These are phyloP conservation scores for Dermochelys coriacea DNA, from an alignment of 2,797 vertebrate genomes.

Conservation along the genomic window DNA sequence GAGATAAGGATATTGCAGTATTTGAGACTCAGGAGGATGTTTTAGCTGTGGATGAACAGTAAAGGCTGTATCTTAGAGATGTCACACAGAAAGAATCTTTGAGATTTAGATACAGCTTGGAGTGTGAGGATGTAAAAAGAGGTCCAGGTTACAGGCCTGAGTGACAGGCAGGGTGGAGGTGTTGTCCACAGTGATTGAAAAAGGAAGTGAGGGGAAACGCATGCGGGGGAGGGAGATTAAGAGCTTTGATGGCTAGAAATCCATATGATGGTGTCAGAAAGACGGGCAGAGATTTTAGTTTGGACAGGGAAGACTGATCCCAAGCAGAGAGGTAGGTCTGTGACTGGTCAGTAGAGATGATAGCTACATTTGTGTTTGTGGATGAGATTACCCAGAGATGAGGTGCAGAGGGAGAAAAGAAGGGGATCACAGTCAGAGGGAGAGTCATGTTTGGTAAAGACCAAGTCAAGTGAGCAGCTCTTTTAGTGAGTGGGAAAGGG, in stretches of 20 bases:
- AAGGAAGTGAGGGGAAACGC: neutral
- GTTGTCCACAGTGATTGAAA: neutral
- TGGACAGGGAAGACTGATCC: neutral
- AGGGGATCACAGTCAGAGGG: neutral
- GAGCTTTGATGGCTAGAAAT: neutral
- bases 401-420: neutral
- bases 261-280: neutral
- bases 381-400: neutral
- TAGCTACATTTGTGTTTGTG: neutral
- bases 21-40: slow-evolving; percentile 28
- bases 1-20: slow-evolving; percentile 39
- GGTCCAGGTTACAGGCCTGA: neutral
- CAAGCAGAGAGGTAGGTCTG: neutral
- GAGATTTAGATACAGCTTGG: neutral
- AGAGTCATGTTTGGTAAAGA: neutral
- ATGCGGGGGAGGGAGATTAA: neutral
- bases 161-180: neutral
- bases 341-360: neutral
- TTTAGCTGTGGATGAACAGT: slow-evolving; percentile 45
- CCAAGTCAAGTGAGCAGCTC: neutral
- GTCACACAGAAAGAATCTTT: slow-evolving; percentile 25
- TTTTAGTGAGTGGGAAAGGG: accelerated
- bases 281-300: neutral
- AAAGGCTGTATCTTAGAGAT: slow-evolving; percentile 32
- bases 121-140: neutral